Conservation (phyloP, 2,797 vertebrate species). For the Amblyopsis hoosieri region DNA sequence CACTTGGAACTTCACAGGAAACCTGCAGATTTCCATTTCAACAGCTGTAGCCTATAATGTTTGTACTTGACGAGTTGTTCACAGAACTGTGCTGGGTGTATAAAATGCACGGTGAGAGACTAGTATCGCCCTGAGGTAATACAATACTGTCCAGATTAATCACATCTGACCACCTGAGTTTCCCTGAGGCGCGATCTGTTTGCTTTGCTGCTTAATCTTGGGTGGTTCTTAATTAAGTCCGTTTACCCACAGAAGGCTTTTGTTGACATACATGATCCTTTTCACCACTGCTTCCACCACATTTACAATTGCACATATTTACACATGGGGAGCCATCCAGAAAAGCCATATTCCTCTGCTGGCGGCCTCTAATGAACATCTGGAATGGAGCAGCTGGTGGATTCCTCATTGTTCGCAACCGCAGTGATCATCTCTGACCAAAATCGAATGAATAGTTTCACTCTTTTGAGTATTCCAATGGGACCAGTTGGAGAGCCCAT, state of each 20-base stretch:
- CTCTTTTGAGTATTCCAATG: no score
- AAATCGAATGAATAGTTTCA: no score
- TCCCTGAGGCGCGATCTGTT: constrained; percentile 52
- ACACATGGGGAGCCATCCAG: constrained; percentile 8
- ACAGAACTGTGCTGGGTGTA: constrained; percentile 34
- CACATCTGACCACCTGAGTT: constrained; percentile 44
- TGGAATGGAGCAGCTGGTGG: constrained; percentile 55
- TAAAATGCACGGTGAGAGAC: constrained; percentile 36
- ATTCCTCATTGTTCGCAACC: constrained; percentile 47
- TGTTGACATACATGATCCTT: constrained; percentile 15
- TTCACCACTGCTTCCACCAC: constrained; percentile 39
- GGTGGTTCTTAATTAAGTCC: constrained; percentile 1
- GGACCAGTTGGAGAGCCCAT: no score
- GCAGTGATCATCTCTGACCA: constrained; percentile 12
- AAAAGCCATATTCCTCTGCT: constrained; percentile 54
- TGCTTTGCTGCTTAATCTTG: constrained; percentile 11
- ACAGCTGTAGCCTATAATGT: constrained; percentile 5
- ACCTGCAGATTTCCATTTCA: constrained; percentile 6
- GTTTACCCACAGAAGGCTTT: constrained; percentile 27
- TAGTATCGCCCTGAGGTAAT: constrained; percentile 43
- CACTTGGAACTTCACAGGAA: constrained; percentile 21
- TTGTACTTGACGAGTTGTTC: constrained; percentile 26
- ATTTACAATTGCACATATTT: constrained; percentile 48
- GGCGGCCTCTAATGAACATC: constrained; percentile 53
- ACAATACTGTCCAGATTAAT: constrained; percentile 58